Base-by-base conservation (phyloP, 2,888 invertebrate genomes). In the Andrena chrysosceles region DNA sequence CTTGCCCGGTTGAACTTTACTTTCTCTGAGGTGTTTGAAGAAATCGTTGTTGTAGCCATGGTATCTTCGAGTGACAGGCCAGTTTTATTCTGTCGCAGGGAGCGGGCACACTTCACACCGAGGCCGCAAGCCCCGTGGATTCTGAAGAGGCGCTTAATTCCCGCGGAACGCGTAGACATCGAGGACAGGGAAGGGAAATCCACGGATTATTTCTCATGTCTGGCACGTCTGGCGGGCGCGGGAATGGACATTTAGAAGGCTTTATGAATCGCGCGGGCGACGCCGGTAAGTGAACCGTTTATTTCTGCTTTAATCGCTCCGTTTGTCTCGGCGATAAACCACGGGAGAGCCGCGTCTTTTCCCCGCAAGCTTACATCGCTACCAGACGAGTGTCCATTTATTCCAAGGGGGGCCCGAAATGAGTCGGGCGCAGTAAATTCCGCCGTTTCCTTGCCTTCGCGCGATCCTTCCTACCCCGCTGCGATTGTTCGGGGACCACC, bases 301-400 rank as follows among this genome's bases (percentile, higher is more conserved):
- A 80, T 85, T 85, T 87, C 85, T 75, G 71, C 80, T 87, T 87
- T 87, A 87, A 87, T 87, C 87, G 80, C 26, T 49, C 80, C 77
- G 81, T 86, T 86, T 86, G 80, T 69, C 80, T 59, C 48, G 42
- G 62, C 77, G 87, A 87, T 87, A 86, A 87, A 87, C 87, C 77
- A 49, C 74, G 71, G 56, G 23, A 64, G 66, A 42, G 56, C 68
- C 74, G 48, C 60, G 84, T 80, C 81, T 81, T 81, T 82, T 42
- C 60, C 85, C 73, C 77, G 74, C 78, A 63, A 77, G 80, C 84
- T 81, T 69, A 71, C 79, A 72, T 77, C 78, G 42, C 33, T 66
- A 68, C 52, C 83, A 70, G 80, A 85, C 83, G 74, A 85, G 83
- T 83, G 79, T 85, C 87, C 87, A 87, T 87, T 87, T 85, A 85